Evolutionary conservation across 2,888 invertebrate species (phyloP).

Genomic region (Sminthurinus aureus): DNA sequence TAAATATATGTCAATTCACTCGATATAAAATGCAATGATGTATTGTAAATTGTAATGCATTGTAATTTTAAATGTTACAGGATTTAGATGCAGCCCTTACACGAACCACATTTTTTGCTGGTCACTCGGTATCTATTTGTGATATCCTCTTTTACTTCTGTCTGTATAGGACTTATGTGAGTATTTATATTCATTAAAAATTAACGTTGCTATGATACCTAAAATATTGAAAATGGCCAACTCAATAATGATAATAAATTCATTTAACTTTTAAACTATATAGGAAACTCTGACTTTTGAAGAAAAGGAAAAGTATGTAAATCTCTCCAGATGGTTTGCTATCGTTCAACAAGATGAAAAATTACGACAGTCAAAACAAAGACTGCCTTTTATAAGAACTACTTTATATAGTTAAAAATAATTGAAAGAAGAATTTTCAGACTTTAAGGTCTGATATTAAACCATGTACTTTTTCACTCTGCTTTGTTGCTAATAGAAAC

Average conservation of each 20-base stretch:
- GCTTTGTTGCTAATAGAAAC: too few relatives aligned
- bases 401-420: background rate
- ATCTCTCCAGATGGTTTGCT: slow-evolving; percentile 51
- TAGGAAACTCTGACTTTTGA: slow-evolving; percentile 49
- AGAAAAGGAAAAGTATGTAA: slow-evolving; percentile 48
- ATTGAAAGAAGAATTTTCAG: too few relatives aligned
- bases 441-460: too few relatives aligned
- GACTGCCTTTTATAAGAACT: slow-evolving; percentile 39
- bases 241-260: background rate
- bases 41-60: background rate
- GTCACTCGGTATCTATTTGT: slow-evolving; percentile 44
- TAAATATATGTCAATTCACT: too few relatives aligned
- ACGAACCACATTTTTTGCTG: slow-evolving; percentile 45
- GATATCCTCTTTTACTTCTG: slow-evolving; percentile 48
- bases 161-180: slow-evolving; percentile 49
- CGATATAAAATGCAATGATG: too few relatives aligned
- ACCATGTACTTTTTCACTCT: too few relatives aligned
- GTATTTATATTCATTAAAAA: background rate
- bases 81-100: slow-evolving; percentile 44
- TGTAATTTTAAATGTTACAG: slow-evolving; percentile 17
- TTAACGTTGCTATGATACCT: background rate
- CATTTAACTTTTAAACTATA: background rate
- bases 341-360: slow-evolving; percentile 47
- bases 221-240: too few relatives aligned
- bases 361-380: slow-evolving; percentile 42